Conservation (phyloP, 2,888 invertebrate species). For the Hermaeophaga mercurialis region DNA sequence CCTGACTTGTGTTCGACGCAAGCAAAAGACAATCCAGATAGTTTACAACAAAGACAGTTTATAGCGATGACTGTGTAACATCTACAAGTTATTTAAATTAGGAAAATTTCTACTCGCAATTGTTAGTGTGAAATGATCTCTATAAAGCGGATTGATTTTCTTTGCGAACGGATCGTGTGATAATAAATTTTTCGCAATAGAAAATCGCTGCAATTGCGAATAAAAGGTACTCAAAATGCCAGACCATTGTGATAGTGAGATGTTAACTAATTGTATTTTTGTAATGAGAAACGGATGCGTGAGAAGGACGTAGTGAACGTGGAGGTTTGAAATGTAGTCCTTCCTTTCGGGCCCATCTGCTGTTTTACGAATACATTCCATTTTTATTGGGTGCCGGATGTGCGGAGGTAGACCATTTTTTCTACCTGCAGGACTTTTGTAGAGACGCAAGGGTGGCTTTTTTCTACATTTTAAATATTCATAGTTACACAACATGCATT, state of each 20-base stretch:
- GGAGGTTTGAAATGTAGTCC: conserved; percentile 19
- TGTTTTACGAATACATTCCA: conserved; percentile 45
- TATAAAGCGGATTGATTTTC: conserved; percentile 27
- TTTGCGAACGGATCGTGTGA: conserved; percentile 40
- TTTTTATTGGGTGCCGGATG: conserved; percentile 37
- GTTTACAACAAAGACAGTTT: conserved; percentile 59
- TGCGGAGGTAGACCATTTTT: conserved; percentile 32
- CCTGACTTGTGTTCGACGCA: conserved; percentile 63
- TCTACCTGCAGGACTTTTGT: conserved; percentile 30
- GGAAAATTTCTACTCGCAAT: conserved; percentile 21
- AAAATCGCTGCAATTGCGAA: conserved; percentile 17
- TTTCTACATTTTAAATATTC: conserved; percentile 32
- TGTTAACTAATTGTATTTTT: conserved; percentile 45
- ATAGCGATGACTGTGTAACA: conserved; percentile 63
- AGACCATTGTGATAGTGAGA: conserved; percentile 51
- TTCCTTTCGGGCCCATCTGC: conserved; percentile 21
- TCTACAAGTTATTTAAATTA: too few species aligned
- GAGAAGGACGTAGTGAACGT: conserved; percentile 16
- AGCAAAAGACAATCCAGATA: conserved; percentile 59
- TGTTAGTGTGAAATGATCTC: conserved; percentile 31
- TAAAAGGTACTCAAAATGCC: conserved; percentile 34
- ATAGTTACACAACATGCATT: conserved; percentile 30
- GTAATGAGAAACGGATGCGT: conserved; percentile 23
- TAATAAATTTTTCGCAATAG: conserved; percentile 37
- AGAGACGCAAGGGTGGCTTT: conserved; percentile 12